A percentile compares a stretch with the other conserved stretches of the same genome.
These are phyloP conservation scores for Rhagophthalmus giganteus DNA, from an alignment of 2,888 invertebrate genomes.

Conservation along the genomic window DNA sequence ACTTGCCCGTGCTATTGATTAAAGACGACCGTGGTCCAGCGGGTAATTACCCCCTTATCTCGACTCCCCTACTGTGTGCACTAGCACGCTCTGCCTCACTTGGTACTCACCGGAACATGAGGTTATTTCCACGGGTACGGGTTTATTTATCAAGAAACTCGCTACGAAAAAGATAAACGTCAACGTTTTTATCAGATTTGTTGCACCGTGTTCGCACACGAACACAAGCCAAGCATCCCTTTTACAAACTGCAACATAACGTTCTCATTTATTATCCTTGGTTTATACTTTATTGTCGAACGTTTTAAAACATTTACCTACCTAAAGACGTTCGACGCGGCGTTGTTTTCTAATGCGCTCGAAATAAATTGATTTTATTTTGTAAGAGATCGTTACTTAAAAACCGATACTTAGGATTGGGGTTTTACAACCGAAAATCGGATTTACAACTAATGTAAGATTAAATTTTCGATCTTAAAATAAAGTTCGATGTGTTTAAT, in stretches of 20 bases:
- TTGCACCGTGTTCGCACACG: constrained; percentile 8
- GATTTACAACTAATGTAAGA: no score
- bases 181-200: constrained; percentile 18
- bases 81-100: constrained; percentile 31
- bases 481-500: no score
- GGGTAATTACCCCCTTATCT: constrained; percentile 55
- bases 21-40: constrained; percentile 56
- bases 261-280: constrained; percentile 6
- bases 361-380: no score
- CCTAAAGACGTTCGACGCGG: no score
- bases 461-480: no score
- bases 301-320: no score
- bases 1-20: constrained; percentile 54
- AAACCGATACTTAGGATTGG: no score
- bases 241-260: constrained; percentile 9
- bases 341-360: no score
- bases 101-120: constrained; percentile 30
- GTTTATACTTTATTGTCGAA: neutral
- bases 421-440: no score
- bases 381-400: no score
- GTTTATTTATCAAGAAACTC: constrained; percentile 24
- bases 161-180: constrained; percentile 13
- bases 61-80: constrained; percentile 42
- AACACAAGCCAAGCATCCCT: constrained; percentile 8
- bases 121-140: constrained; percentile 25